Evolutionary conservation across 2,797 vertebrate species (phyloP), one percentile per base, ranked within the genome.

Genomic region (Adelosebastes latens): DNA sequence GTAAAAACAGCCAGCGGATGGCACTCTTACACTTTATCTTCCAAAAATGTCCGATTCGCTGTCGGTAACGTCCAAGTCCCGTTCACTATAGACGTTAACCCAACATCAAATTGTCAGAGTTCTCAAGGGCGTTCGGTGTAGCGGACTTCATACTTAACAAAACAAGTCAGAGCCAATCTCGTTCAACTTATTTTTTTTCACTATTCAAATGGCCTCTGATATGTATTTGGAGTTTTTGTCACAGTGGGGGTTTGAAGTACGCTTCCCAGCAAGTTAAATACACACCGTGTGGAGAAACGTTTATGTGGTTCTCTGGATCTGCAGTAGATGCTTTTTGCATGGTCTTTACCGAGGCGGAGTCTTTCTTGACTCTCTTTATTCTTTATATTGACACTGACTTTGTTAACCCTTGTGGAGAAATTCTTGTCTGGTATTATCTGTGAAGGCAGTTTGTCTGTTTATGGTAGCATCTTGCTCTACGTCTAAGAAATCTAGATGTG

Each of bases 321-420:
- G 31, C 25, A 12, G 18, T 6, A n/a, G 34, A 49, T 55, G 29
- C 65, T 6, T 67, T 80, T 61, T 73, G 14, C 3, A 0, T 12
- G 46, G 49, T 32, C 24, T 53, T 32, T 20, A 16, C n/a, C 10
- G 10, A 25, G 39, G 29, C 64, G 16, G 11, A 52, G 20, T 58
- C 61, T 77, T 62, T 46, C 29, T 58, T 53, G 29, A 60, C 73
- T 64, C 24, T 71, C 70, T 72, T 49, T 39, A 27, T 74, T 39
- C 42, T 73, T n/a, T 2, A 20, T 13, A 68, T 29, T 36, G 39
- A 0, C 36, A 58, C 6, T 36, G 27, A 67, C n/a, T 46, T 18
- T 34, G 5, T 39, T 52, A 42, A 61, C 10, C 2, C 24, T 24
- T 49, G 5, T 22, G 52, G 20, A 46, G 14, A 18, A 20, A 62